A percentile compares a stretch with the other conserved stretches of the same genome.
Evolutionary conservation across 2,797 vertebrate genomes (phyloP).

Genomic region (Pipistrellus pygmaeus): DNA sequence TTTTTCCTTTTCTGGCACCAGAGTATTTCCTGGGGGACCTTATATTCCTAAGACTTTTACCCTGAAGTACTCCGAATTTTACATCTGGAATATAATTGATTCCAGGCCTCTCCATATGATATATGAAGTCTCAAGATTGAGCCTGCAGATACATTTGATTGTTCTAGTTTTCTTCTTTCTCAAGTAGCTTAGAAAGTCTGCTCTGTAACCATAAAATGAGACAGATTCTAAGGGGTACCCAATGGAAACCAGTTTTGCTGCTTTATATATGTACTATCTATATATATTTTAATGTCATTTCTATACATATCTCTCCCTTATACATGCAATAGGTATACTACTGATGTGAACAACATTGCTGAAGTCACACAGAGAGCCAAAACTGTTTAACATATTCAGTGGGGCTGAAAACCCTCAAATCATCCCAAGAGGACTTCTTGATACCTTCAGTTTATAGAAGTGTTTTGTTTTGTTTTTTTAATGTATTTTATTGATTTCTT

Average conservation of each 20-base stretch:
- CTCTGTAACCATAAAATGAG: neutral
- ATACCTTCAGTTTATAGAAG: neutral
- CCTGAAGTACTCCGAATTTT: constrained; percentile 11
- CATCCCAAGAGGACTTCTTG: neutral
- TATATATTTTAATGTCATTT: neutral
- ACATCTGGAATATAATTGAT: constrained; percentile 53
- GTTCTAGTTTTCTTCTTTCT: constrained; percentile 25
- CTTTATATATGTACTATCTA: neutral
- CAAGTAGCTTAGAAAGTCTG: neutral
- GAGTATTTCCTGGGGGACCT: constrained; percentile 30
- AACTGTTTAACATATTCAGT: neutral
- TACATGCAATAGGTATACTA: neutral
- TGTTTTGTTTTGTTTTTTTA: neutral
- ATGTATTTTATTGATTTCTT: too few relatives aligned
- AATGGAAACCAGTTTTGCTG: neutral
- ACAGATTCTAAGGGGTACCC: neutral
- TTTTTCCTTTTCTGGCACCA: constrained; percentile 31
- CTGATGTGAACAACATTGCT: neutral
- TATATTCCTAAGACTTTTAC: constrained; percentile 8
- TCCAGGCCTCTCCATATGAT: neutral
- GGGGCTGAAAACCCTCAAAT: neutral
- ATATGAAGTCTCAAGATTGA: neutral
- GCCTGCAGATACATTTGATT: constrained; percentile 15
- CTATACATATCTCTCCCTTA: neutral
- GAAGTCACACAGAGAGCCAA: neutral